Evolutionary conservation across 1,140 invertebrate genomes (phyloP).

Genomic region (Pseudomyrmex cubaensis): DNA sequence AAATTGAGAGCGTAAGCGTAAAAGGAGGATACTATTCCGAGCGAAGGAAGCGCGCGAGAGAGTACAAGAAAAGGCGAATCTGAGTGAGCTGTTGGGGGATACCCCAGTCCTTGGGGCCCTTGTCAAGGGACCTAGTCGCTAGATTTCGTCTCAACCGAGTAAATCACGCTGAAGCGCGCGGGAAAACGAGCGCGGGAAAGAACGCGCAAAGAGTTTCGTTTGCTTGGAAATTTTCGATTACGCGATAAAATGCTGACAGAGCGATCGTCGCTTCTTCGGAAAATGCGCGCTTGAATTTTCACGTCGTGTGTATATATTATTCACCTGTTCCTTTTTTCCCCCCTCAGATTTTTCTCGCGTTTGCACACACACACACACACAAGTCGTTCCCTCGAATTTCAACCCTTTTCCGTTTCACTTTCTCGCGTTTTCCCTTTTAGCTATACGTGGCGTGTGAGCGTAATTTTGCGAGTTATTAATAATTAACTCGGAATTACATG

Average conservation of each 20-base stretch:
- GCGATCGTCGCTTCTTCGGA: slow-evolving; percentile 1
- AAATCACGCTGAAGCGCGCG: slow-evolving; percentile 58
- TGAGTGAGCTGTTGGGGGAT: slow-evolving; percentile 40
- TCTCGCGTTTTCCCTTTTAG: slow-evolving; percentile 34
- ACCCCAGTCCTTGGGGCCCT: slow-evolving; percentile 47
- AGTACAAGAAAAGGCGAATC: slow-evolving; percentile 45
- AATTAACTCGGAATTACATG: slow-evolving; percentile 67
- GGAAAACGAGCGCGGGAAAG: slow-evolving; percentile 33
- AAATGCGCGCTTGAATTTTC: slow-evolving; percentile 29
- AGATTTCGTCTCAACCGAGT: slow-evolving; percentile 53
- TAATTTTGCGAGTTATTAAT: slow-evolving; percentile 56
- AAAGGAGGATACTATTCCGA: slow-evolving; percentile 58
- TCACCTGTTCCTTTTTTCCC: no score
- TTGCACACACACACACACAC: background rate
- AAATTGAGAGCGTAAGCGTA: slow-evolving; percentile 65
- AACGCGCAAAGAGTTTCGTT: slow-evolving; percentile 43
- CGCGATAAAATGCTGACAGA: slow-evolving; percentile 31
- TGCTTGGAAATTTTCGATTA: slow-evolving; percentile 57
- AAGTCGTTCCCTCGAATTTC: slow-evolving; percentile 18
- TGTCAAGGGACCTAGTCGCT: slow-evolving; percentile 48
- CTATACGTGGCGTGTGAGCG: slow-evolving; percentile 27
- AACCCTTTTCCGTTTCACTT: slow-evolving; percentile 7
- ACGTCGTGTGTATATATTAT: background rate
- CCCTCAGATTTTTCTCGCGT: no score
- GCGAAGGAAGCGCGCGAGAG: slow-evolving; percentile 7